Evolutionary conservation across 2,113 vertebrate genomes (phyloP).

Genomic region (Oenanthe oenanthe): DNA sequence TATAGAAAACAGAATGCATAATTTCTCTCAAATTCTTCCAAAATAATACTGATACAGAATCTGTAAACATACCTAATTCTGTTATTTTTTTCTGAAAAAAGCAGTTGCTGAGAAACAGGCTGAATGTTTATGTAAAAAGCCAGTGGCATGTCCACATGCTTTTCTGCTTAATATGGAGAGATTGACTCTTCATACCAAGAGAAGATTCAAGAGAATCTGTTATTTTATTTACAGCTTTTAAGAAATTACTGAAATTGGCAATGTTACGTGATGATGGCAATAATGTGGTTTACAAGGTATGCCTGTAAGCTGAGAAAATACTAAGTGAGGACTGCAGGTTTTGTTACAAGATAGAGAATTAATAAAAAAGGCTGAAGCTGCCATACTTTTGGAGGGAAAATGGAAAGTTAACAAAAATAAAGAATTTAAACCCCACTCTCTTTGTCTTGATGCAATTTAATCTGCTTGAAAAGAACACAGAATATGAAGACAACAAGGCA

Average conservation of each 20-base stretch:
- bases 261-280: background rate
- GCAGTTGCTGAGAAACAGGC: background rate
- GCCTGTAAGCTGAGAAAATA: background rate
- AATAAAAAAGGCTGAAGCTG: background rate
- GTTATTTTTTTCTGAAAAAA: background rate
- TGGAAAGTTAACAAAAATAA: background rate
- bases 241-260: background rate
- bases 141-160: background rate
- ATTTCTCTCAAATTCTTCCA: background rate
- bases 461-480: slow-evolving; percentile 81
- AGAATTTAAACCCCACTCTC: background rate
- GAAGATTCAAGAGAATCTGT: background rate
- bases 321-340: background rate
- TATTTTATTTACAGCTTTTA: background rate
- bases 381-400: background rate
- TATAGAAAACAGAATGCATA: background rate
- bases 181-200: background rate
- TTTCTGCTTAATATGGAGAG: background rate
- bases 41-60: background rate
- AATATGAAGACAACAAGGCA: slow-evolving; percentile 86
- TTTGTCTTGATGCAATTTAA: background rate
- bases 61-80: background rate
- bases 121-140: background rate
- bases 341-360: background rate
- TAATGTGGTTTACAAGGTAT: background rate